Evolutionary conservation across 2,797 vertebrate genomes (phyloP).

Genomic region (Cynodonichthys magdalenae): DNA sequence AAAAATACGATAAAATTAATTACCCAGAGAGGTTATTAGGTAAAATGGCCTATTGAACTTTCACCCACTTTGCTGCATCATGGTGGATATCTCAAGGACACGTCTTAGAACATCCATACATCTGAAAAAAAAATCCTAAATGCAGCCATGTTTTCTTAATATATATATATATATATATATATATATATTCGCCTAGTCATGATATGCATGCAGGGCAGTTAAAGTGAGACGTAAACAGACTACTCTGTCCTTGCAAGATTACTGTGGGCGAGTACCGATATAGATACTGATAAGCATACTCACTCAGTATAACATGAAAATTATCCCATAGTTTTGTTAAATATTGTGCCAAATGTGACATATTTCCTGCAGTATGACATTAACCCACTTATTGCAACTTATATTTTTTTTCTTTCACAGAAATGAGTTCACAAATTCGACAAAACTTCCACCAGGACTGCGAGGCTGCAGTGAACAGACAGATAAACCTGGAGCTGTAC

Average conservation of each 20-base stretch:
- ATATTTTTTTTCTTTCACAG: slow-evolving; percentile 9
- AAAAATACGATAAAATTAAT: too few relatives aligned
- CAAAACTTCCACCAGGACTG: slow-evolving; percentile 94
- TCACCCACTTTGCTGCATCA: not conserved
- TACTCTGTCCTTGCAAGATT: not conserved
- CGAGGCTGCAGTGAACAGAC: slow-evolving; percentile 91
- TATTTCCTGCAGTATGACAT: not conserved
- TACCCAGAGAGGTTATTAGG: too few relatives aligned
- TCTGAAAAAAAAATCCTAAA: too few relatives aligned
- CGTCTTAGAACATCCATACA: not conserved
- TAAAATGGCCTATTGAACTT: not conserved
- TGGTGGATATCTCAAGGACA: not conserved
- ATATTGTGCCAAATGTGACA: not conserved
- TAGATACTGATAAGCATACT: not conserved
- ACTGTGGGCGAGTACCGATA: too few relatives aligned
- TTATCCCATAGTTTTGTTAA: too few relatives aligned
- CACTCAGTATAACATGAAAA: too few relatives aligned
- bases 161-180: too few relatives aligned
- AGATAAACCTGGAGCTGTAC: slow-evolving; percentile 93
- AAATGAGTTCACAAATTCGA: slow-evolving; percentile 87
- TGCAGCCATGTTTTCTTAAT: too few relatives aligned
- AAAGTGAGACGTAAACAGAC: not conserved
- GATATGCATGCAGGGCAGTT: not conserved
- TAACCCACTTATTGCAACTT: not conserved
- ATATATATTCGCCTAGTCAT: too few relatives aligned